Percentiles rank a stretch among this genome's conserved stretches.
Conservation (phyloP, 2,113 vertebrate species). For the Mystacornis crossleyi region DNA sequence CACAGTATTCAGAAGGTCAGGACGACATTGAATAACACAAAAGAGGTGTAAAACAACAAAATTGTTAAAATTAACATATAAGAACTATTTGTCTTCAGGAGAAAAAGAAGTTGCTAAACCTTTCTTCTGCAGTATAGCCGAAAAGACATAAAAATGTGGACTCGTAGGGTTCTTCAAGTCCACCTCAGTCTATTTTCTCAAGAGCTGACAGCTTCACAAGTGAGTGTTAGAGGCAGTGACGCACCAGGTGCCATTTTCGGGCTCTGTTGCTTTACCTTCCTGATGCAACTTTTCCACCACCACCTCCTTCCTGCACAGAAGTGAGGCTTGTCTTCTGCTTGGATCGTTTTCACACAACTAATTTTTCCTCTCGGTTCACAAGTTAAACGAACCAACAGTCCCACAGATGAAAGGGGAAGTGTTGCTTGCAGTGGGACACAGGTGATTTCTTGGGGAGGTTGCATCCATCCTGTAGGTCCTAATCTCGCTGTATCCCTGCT, state of each 20-base stretch:
- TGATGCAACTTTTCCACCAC: background rate
- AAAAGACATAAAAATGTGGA: background rate
- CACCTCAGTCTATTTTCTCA: background rate
- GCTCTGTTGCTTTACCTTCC: background rate
- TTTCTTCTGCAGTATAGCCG: background rate
- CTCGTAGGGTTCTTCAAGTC: background rate
- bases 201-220: background rate
- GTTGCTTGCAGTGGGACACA: background rate
- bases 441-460: background rate
- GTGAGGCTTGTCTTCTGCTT: background rate
- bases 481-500: rapidly evolving
- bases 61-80: background rate
- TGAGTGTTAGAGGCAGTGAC: background rate
- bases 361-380: background rate
- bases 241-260: background rate
- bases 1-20: background rate
- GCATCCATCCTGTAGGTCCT: background rate
- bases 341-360: background rate
- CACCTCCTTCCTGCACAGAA: background rate
- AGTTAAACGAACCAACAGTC: background rate
- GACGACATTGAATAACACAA: background rate
- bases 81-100: background rate
- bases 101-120: background rate
- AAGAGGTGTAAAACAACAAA: background rate
- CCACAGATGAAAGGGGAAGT: background rate